Conservation (phyloP, 37 sponge, comb jelly and placozoan genomes). For the Oscarella lobularis region DNA sequence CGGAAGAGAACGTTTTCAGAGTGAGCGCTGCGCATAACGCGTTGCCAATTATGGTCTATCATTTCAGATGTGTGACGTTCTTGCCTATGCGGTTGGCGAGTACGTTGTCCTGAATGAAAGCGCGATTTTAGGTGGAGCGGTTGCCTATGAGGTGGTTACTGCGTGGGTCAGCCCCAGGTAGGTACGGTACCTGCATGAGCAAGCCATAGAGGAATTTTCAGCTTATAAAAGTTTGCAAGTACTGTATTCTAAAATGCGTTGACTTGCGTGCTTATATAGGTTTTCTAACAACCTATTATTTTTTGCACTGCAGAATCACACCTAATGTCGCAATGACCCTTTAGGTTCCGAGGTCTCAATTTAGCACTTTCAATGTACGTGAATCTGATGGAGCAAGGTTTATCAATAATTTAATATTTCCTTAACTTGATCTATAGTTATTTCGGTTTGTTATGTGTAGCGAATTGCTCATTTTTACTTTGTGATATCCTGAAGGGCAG, state of each 20-base stretch:
- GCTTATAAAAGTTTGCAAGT: background rate
- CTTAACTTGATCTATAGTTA: background rate
- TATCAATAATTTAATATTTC: background rate
- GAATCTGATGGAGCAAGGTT: conserved; percentile 23
- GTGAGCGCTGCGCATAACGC: too few species aligned
- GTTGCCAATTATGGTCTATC: too few species aligned
- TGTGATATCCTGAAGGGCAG: conserved; percentile 68
- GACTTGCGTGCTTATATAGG: too few species aligned
- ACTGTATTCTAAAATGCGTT: too few species aligned
- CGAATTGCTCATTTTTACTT: conserved; percentile 36
- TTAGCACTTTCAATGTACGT: conserved; percentile 37
- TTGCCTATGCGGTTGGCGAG: conserved; percentile 74
- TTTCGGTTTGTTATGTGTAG: conserved; percentile 19
- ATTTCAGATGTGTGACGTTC: conserved; percentile 38
- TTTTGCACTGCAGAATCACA: background rate
- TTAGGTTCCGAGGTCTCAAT: conserved; percentile 36
- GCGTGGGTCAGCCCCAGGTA: conserved; percentile 63
- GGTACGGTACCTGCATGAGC: background rate
- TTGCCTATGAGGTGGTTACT: conserved; percentile 53
- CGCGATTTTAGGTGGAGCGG: background rate
- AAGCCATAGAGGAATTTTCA: background rate
- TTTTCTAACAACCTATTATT: too few species aligned
- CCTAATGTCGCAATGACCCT: background rate
- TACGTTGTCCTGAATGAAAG: background rate
- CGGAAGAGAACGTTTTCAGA: too few species aligned